Base-by-base conservation (phyloP, 2,113 vertebrate species). In the Corydoras maculifer region DNA sequence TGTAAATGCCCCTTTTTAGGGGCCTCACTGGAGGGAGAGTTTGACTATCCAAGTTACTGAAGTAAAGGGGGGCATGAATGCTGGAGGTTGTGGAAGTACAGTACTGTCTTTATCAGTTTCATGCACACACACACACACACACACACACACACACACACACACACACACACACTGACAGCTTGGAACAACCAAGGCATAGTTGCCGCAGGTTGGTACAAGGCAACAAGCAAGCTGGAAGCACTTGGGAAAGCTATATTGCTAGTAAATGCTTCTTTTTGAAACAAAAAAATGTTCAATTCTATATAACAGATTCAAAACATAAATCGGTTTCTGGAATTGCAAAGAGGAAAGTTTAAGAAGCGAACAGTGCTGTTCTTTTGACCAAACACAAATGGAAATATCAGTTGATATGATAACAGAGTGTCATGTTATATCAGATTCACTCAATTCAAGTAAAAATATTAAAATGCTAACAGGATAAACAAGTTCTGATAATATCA, bases 1-100 rank as follows among this genome's bases (percentile, higher is more conserved):
- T 82, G 82, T 86, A 88, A 87, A 86, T 85, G 84, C 81, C 87
- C 86, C 84, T 86, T 87, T 84, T 79, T 30, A 74, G 79, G 87
- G 87, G 87, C 87, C 87, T 87, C 86, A 79, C 79, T 83, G 79
- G 82, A 81, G 81, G 77, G 71, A 80, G 81, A 79, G 82, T 82
- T 81, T 82, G 78, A 67, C 79, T 78, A 84, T 81, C 62, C 48
- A 60, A 75, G 60, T 71, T 59, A 49, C 35, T 25, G 73, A 55
- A 54, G 76, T 68, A 81, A 77, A 76, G 77, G 78, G 68, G 75
- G 81, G 62, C 69, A 76, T 74, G 65, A 74, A 82, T 77, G 81
- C 80, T 62, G 64, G 59, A 68, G 85, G 82, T 81, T 75, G 78
- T 76, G 62, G 35, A 72, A 83, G 77, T 79, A 88, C 87, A 88